Evolutionary conservation across 1,140 invertebrate genomes (phyloP).

Genomic region (Zaprionus ghesquierei): DNA sequence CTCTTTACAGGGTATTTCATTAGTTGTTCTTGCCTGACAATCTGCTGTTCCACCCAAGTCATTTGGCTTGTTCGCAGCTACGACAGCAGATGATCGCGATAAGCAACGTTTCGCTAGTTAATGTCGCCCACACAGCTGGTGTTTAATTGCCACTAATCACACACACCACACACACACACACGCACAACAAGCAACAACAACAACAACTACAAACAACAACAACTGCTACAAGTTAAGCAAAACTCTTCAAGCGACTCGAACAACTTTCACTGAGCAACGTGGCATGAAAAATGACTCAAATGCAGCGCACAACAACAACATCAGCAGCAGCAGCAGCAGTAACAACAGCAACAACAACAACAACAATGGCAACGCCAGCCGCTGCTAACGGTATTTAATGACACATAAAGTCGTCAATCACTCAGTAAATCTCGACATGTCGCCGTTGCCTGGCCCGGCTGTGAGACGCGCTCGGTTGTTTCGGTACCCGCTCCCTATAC

Average conservation of each 20-base stretch:
- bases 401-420: constrained; percentile 81
- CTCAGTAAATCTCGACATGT: constrained; percentile 77
- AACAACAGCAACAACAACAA: constrained; percentile 9
- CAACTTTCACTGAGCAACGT: constrained; percentile 38
- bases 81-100: neutral
- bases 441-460: constrained; percentile 45
- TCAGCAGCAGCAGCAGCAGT: constrained; percentile 13
- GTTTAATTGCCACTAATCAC: constrained; percentile 66
- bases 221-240: neutral
- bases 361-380: constrained; percentile 14
- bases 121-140: constrained; percentile 35
- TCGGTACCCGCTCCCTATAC: neutral
- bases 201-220: neutral
- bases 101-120: constrained; percentile 17
- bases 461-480: neutral
- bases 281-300: constrained; percentile 55
- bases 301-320: constrained; percentile 21
- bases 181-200: constrained; percentile 9
- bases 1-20: neutral
- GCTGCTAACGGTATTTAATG: constrained; percentile 77
- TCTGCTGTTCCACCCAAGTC: neutral
- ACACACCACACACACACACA: constrained; percentile 31
- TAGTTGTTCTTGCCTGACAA: neutral
- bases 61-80: neutral
- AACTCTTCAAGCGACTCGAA: constrained; percentile 17